These are phyloP conservation scores for Aix galericulata DNA, from an alignment of 2,113 vertebrate genomes.

Conservation along the genomic window DNA sequence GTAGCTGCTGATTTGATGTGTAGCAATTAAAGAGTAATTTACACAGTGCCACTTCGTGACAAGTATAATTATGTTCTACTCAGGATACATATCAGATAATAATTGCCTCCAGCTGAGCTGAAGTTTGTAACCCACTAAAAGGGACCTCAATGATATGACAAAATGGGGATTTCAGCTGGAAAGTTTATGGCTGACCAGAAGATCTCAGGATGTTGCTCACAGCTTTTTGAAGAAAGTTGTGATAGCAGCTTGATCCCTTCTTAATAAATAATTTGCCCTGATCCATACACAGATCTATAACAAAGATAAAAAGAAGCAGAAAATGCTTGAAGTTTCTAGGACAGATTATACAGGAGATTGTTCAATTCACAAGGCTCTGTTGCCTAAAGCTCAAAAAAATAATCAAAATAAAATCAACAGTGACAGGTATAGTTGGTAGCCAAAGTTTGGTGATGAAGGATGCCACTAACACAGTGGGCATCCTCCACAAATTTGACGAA, in stretches of 20 bases:
- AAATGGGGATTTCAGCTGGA: constrained; percentile 12
- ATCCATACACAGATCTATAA: background rate
- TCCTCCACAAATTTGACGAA: background rate
- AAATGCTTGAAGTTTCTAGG: background rate
- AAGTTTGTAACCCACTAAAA: constrained; percentile 19
- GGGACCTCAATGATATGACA: background rate
- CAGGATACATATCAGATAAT: constrained; percentile 44
- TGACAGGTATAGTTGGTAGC: background rate
- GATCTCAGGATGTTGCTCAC: background rate
- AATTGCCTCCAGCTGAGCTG: constrained; percentile 65
- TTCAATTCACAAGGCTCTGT: background rate
- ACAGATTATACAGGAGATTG: background rate
- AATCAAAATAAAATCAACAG: background rate
- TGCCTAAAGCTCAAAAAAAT: background rate
- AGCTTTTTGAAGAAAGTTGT: background rate
- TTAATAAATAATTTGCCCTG: background rate
- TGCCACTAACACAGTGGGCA: background rate
- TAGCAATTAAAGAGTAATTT: constrained; percentile 68
- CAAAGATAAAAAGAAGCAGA: background rate
- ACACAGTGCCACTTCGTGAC: constrained; percentile 58
- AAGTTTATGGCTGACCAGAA: background rate
- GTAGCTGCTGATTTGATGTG: constrained; percentile 40
- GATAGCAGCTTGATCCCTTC: background rate
- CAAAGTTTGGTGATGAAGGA: background rate
- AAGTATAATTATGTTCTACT: constrained; percentile 64